Evolutionary conservation across 2,797 vertebrate species (phyloP).

Genomic region (Spatula versicolor): DNA sequence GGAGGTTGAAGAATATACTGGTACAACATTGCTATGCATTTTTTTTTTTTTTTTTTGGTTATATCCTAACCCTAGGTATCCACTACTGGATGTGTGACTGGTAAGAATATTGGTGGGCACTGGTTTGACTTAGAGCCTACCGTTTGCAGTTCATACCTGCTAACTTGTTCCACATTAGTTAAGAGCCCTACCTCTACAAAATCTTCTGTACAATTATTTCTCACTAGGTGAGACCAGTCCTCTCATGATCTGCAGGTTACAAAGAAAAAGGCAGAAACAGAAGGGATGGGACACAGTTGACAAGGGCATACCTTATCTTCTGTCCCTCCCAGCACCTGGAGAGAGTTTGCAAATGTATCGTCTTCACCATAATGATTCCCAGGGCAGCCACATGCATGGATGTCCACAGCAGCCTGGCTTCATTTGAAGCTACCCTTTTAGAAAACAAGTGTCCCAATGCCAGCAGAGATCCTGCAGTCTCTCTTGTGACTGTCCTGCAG

Average conservation of each 20-base stretch:
- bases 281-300: not conserved
- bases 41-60: not conserved
- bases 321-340: not conserved
- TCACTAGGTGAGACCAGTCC: not conserved
- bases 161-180: not conserved
- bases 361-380: not conserved
- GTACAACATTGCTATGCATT: no score
- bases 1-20: not conserved
- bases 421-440: not conserved
- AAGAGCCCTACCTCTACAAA: not conserved
- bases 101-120: not conserved
- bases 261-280: not conserved
- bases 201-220: not conserved
- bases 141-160: not conserved
- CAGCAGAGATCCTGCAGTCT: not conserved
- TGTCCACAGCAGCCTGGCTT: not conserved
- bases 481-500: not conserved
- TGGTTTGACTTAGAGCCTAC: not conserved
- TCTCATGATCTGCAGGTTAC: not conserved
- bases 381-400: not conserved
- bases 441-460: not conserved
- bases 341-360: accelerated
- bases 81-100: not conserved
- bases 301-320: not conserved
- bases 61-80: not conserved